Conservation (phyloP, 2,888 invertebrate genomes). For the Mamestra brassicae region DNA sequence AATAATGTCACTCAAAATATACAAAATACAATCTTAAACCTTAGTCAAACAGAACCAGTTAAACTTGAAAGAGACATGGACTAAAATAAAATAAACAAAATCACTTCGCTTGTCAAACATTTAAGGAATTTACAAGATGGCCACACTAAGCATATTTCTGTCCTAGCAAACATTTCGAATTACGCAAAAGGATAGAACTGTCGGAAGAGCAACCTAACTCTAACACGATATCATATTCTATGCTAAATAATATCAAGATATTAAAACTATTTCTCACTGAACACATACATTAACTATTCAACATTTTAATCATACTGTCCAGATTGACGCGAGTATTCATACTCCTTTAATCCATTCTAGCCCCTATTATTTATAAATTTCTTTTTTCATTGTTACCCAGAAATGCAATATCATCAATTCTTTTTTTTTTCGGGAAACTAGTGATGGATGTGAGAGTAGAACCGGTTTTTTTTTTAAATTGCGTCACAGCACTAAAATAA, state of each 20-base stretch:
- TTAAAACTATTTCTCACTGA: conserved; percentile 85
- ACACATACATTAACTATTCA: conserved; percentile 79
- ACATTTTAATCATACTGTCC: conserved; percentile 54
- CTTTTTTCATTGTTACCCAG: conserved; percentile 64
- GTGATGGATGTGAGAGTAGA: conserved; percentile 42
- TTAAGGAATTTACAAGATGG: conserved; percentile 18
- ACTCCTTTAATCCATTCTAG: conserved; percentile 45
- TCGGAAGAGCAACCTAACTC: conserved; percentile 76
- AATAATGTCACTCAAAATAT: conserved; percentile 43
- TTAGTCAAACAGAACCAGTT: conserved; percentile 21
- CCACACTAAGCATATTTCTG: conserved; percentile 42
- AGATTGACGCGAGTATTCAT: conserved; percentile 44
- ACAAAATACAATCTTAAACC: conserved; percentile 38
- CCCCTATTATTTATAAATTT: conserved; percentile 48
- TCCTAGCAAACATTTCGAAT: conserved; percentile 63
- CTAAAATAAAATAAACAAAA: conserved; percentile 4
- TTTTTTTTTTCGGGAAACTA: conserved; percentile 38
- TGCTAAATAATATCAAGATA: conserved; percentile 82
- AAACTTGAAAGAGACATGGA: not conserved
- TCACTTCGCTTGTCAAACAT: conserved; percentile 20
- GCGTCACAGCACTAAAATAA: conserved; percentile 46
- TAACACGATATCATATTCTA: conserved; percentile 70
- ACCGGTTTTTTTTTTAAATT: conserved; percentile 9
- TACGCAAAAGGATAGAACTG: conserved; percentile 50
- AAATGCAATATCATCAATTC: conserved; percentile 58